phyloP scores from a whole-genome alignment of 1,140 invertebrate species.

The Psix sp. region DNA sequence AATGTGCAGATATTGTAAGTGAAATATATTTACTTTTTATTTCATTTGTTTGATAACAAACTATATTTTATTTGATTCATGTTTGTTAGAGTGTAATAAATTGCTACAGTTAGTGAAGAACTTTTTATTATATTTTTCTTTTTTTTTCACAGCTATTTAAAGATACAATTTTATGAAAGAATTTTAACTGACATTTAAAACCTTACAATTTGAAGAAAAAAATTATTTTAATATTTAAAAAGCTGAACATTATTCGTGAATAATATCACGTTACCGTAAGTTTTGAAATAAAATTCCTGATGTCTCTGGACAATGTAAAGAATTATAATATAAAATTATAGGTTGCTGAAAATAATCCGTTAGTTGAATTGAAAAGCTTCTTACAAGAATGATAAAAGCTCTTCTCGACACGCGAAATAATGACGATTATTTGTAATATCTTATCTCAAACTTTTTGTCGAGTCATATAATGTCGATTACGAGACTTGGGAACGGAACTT shows the following conservation, averaged over 20 bases:
- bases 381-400: constrained; percentile 22
- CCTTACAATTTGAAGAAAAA: too few species aligned
- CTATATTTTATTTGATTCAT: too few species aligned
- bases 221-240: background rate
- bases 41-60: too few species aligned
- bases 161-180: too few species aligned
- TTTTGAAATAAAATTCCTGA: constrained; percentile 3
- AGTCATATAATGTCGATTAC: constrained; percentile 33
- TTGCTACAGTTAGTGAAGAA: too few species aligned
- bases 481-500: constrained; percentile 12
- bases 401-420: constrained; percentile 8
- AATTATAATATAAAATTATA: constrained; percentile 9
- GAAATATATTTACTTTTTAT: too few species aligned
- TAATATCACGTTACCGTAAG: background rate
- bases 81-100: too few species aligned
- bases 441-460: constrained; percentile 36
- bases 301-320: background rate
- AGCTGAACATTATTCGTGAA: background rate
- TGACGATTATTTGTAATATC: constrained; percentile 18
- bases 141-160: too few species aligned
- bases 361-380: constrained; percentile 26
- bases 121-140: too few species aligned
- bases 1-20: too few species aligned
- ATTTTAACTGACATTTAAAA: too few species aligned
- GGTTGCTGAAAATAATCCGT: constrained; percentile 25